Base-by-base conservation (phyloP, 1,140 invertebrate species). In the Drosophila navojoa region DNA sequence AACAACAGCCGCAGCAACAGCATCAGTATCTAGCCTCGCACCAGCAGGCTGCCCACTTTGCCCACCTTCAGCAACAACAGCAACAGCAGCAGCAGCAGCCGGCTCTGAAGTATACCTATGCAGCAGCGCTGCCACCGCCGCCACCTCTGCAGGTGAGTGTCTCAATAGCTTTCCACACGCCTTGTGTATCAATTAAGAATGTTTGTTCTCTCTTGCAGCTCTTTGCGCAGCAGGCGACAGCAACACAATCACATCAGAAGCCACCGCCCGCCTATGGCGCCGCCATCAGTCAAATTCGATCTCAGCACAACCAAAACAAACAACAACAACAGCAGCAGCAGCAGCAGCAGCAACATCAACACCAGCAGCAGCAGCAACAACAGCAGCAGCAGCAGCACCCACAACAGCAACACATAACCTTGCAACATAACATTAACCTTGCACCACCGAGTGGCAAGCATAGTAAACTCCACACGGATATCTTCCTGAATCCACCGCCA, bases 221-320 rank as follows among this genome's bases (percentile, higher is more conserved):
- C 4, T 92, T 91, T 42, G 66, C 82, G n/a, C 84, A 79, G 71
- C 81, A 90, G 66, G 50, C 75, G 44, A 50, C 69, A 40, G 40
- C 72, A 50, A 55, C 75, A 55, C 77, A 79, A 69, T 74, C 87
- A 42, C 91, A 92, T 60, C 90, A 90, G 58, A 91, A 91, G 75
- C 91, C 91, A 60, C 91, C 91, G 59, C 91, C 91, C 55, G 91
- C 91, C 54, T 92, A 92, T 71, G 91, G 91, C 70, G 79, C 91
- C 57, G 91, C 91, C 75, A 92, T 92, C 79, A 92, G 90, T 90
- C 91, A 92, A 91, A 90, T 92, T 67, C 73, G 91, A 92, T 92
- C 91, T 92, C 91, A 92, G 84, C 79, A 92, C 77, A 91, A 90
- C 89, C 91, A 92, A 90, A 92, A 91, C 57, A 91, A 90, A 55